A percentile compares a stretch with the other conserved stretches of the same genome.
Conservation (phyloP, 2,797 vertebrate species). For the Anguilla pacifica region DNA sequence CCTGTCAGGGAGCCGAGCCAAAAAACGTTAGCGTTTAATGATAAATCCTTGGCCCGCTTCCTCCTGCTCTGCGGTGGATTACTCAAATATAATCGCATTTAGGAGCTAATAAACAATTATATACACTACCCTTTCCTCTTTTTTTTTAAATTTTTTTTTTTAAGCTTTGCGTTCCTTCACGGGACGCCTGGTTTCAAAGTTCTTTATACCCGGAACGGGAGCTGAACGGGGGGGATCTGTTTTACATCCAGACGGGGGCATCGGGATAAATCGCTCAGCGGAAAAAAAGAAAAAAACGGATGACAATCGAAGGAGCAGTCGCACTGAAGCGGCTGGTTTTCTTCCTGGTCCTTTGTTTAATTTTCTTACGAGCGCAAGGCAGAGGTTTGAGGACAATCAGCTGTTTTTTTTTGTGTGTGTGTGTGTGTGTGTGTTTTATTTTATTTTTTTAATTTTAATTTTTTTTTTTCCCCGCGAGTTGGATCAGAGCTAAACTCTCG, state of each 20-base stretch:
- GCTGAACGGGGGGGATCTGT: slow-evolving; percentile 51
- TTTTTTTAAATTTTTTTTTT: slow-evolving; percentile 11
- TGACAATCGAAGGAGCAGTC: slow-evolving; percentile 54
- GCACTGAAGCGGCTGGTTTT: slow-evolving; percentile 33
- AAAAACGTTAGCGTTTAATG: slow-evolving; percentile 50
- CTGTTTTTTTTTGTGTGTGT: slow-evolving; percentile 15
- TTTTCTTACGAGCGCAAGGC: slow-evolving; percentile 55
- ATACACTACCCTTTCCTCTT: slow-evolving; percentile 40
- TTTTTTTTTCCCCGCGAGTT: slow-evolving; percentile 55
- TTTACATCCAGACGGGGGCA: slow-evolving; percentile 40
- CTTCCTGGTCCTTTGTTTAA: slow-evolving; percentile 29
- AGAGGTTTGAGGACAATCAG: slow-evolving; percentile 39
- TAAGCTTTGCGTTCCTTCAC: not conserved
- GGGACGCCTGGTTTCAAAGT: not conserved
- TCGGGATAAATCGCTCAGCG: slow-evolving; percentile 38
- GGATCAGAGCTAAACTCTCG: slow-evolving; percentile 65
- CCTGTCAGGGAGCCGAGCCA: slow-evolving; percentile 53
- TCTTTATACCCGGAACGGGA: slow-evolving; percentile 15
- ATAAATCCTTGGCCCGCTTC: slow-evolving; percentile 57
- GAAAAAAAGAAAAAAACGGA: slow-evolving; percentile 37
- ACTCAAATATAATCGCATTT: slow-evolving; percentile 67
- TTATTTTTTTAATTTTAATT: not conserved
- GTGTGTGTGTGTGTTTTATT: not conserved
- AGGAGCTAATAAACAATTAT: slow-evolving; percentile 62
- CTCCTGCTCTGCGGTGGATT: slow-evolving; percentile 58